phyloP scores from a whole-genome alignment of 2,797 vertebrate genomes.

The Cirrhinus molitorella region DNA sequence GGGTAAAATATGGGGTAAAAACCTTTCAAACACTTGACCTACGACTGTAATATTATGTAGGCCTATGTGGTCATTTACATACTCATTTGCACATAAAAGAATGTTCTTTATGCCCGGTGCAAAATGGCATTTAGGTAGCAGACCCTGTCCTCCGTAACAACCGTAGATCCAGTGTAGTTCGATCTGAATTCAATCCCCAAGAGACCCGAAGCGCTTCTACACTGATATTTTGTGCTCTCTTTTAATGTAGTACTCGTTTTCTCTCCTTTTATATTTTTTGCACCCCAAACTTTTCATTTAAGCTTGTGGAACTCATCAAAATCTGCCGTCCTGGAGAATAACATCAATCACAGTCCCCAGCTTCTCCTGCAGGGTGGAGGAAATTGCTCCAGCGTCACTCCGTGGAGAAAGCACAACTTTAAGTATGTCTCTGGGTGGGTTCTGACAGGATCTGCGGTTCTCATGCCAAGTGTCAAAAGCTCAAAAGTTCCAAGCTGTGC shows the following conservation, averaged over 20 bases:
- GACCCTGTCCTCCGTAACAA: constrained; percentile 38
- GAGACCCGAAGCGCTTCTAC: constrained; percentile 27
- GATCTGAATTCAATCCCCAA: constrained; percentile 42
- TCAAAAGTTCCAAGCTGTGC: constrained; percentile 52
- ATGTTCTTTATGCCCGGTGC: constrained; percentile 11
- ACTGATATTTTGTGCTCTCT: constrained; percentile 42
- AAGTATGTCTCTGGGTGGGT: constrained; percentile 55
- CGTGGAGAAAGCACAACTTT: constrained; percentile 51
- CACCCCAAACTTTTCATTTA: constrained; percentile 52
- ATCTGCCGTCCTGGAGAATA: constrained; percentile 63
- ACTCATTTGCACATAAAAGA: constrained; percentile 53
- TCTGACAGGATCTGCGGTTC: constrained; percentile 60
- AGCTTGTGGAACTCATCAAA: constrained; percentile 71
- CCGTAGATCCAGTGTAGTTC: constrained; percentile 21
- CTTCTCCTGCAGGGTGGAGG: constrained; percentile 53
- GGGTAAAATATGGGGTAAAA: constrained; percentile 40
- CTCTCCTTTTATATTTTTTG: constrained; percentile 33
- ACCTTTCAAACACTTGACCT: constrained; percentile 36
- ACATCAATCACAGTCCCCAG: constrained; percentile 69
- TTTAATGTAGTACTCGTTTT: constrained; percentile 50
- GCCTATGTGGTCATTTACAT: constrained; percentile 49
- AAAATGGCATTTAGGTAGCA: constrained; percentile 35
- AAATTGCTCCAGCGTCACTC: constrained; percentile 59
- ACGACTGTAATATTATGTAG: constrained; percentile 28
- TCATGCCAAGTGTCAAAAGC: constrained; percentile 52